Conservation (phyloP, 2,113 vertebrate species). For the Picathartes gymnocephalus region DNA sequence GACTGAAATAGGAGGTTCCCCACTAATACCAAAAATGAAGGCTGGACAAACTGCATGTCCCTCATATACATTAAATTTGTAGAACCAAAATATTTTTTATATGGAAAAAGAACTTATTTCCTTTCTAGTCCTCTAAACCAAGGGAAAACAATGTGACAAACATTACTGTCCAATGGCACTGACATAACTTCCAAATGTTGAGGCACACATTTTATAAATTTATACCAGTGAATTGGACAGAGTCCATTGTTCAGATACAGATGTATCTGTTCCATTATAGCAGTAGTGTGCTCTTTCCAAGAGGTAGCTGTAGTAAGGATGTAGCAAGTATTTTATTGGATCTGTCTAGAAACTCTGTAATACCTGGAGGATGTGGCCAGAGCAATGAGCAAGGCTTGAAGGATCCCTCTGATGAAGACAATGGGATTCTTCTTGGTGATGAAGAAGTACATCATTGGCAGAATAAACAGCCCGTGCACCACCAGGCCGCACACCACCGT, state of each 20-base stretch:
- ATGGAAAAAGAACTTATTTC: neutral
- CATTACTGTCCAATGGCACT: neutral
- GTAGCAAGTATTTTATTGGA: neutral
- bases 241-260: neutral
- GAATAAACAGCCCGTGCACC: slow-evolving; percentile 90
- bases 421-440: slow-evolving; percentile 98
- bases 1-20: neutral
- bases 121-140: neutral
- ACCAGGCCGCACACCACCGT: slow-evolving; percentile 93
- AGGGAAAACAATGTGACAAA: neutral
- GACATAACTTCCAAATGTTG: neutral
- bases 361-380: slow-evolving; percentile 97
- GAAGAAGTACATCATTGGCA: slow-evolving; percentile 93
- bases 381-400: slow-evolving; percentile 95
- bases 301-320: neutral
- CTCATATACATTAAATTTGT: neutral
- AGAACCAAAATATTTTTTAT: neutral
- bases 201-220: neutral
- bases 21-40: neutral
- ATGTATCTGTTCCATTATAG: neutral
- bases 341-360: neutral
- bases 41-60: neutral
- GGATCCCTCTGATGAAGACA: slow-evolving; percentile 94
- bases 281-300: neutral
- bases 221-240: neutral